These are phyloP conservation scores for Cavia porcellus DNA, from an alignment of 2,113 vertebrate species.

Conservation along the genomic window DNA sequence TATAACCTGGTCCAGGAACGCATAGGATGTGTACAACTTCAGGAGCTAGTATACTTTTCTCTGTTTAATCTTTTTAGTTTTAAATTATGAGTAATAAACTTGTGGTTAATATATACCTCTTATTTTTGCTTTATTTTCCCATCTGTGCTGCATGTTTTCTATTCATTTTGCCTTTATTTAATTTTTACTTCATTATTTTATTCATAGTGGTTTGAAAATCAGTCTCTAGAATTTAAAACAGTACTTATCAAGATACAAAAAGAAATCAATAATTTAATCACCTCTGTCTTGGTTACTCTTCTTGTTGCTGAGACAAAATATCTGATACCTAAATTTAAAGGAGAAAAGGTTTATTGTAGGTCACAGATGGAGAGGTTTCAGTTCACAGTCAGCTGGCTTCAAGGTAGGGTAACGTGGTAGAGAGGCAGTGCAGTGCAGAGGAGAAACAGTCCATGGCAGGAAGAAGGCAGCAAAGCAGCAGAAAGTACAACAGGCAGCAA, in stretches of 20 bases:
- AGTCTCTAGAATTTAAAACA: not conserved
- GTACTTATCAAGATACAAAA: not conserved
- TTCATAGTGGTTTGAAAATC: conserved; percentile 9
- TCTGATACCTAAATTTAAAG: not conserved
- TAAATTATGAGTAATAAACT: not conserved
- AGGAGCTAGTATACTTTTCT: not conserved
- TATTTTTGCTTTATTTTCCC: not conserved
- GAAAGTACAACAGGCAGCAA: not conserved
- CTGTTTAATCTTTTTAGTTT: not conserved
- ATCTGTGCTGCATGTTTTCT: not conserved
- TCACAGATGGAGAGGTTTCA: not conserved
- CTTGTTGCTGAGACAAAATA: not conserved
- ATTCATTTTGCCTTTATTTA: not conserved
- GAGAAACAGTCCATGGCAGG: not conserved
- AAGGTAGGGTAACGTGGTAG: not conserved
- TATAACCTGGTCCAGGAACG: not conserved
- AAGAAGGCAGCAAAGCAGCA: not conserved
- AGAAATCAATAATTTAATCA: not conserved
- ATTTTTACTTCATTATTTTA: conserved; percentile 16
- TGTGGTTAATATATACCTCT: not conserved
- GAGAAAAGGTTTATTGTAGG: not conserved
- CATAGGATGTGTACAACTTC: not conserved
- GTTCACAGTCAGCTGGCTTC: not conserved
- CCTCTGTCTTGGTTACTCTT: not conserved
- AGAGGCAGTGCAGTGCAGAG: not conserved